Evolutionary conservation across 2,797 vertebrate species (phyloP).

Genomic region (Euthynnus affinis): DNA sequence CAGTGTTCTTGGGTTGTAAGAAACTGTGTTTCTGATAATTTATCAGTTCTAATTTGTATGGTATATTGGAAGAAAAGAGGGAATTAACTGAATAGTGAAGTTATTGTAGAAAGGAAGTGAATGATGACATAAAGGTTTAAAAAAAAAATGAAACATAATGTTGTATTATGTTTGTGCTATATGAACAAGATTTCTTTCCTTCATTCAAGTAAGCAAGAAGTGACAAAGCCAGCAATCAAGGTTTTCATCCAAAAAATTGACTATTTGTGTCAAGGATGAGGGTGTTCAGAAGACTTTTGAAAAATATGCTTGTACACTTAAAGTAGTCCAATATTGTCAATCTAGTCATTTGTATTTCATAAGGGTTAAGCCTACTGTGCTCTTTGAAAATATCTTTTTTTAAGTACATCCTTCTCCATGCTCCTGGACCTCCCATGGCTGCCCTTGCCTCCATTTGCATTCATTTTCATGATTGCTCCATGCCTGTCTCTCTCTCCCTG

Average conservation of each 20-base stretch:
- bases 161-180: neutral
- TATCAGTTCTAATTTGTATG: neutral
- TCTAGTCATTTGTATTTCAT: constrained; percentile 26
- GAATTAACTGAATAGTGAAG: neutral
- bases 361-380: constrained; percentile 12
- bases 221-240: neutral
- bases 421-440: constrained; percentile 78
- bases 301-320: constrained; percentile 3
- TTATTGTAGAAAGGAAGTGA: neutral
- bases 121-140: neutral
- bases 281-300: constrained; percentile 6
- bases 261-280: neutral
- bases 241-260: neutral
- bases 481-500: constrained; percentile 76
- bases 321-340: constrained; percentile 12
- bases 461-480: constrained; percentile 87
- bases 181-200: neutral
- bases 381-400: constrained; percentile 58
- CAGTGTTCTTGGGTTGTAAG: no score
- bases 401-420: constrained; percentile 52
- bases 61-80: no score
- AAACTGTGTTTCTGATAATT: neutral
- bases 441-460: constrained; percentile 87
- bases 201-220: neutral
- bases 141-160: neutral